phyloP scores from a whole-genome alignment of 2,113 vertebrate species.

The Promerops cafer region DNA sequence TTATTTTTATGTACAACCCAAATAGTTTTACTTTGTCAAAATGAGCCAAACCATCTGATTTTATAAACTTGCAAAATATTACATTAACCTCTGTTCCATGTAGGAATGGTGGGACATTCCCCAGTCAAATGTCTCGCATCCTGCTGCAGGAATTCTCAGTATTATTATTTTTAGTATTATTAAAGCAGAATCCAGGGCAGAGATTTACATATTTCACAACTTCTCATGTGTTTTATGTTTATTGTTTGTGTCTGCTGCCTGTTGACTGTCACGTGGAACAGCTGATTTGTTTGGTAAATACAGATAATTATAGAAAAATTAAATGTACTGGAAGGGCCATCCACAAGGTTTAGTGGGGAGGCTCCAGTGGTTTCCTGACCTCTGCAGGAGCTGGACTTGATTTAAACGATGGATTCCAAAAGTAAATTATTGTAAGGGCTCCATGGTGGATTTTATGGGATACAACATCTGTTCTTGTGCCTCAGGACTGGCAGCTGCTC shows the following conservation, averaged over 20 bases:
- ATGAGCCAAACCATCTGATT: neutral
- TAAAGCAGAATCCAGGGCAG: neutral
- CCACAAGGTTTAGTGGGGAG: neutral
- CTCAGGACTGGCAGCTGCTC: neutral
- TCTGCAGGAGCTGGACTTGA: neutral
- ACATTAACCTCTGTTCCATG: neutral
- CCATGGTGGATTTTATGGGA: neutral
- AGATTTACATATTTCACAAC: neutral
- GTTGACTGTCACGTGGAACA: neutral
- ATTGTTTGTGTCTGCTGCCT: neutral
- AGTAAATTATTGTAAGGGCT: neutral
- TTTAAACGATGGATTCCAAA: neutral
- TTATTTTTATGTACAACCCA: neutral
- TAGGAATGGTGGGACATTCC: neutral
- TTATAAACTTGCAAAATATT: neutral
- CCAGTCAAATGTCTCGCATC: no score
- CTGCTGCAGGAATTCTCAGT: neutral
- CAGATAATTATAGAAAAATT: neutral
- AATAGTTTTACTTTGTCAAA: neutral
- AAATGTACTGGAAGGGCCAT: neutral
- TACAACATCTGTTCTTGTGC: neutral
- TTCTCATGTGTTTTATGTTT: neutral
- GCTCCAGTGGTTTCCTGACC: neutral
- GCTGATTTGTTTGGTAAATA: neutral
- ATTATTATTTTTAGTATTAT: neutral